Evolutionary conservation across 2,888 invertebrate species (phyloP).

Genomic region (Hoplodrina ambigua): DNA sequence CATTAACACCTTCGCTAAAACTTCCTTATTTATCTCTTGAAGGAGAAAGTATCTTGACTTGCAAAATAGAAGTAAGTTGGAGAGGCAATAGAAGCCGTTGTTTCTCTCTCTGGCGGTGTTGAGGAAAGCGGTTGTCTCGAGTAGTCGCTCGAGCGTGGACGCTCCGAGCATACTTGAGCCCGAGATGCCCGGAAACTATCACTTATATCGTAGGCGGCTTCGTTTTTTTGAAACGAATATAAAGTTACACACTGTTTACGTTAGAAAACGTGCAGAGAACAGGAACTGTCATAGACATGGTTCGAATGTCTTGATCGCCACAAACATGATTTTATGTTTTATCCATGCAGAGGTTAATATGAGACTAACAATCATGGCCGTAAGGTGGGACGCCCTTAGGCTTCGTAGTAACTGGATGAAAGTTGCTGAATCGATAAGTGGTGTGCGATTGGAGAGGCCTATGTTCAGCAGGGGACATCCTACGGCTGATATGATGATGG

Average conservation of each 20-base stretch:
- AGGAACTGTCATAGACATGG: neutral
- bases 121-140: constrained; percentile 46
- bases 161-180: constrained; percentile 42
- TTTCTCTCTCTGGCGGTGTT: constrained; percentile 31
- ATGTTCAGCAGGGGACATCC: too few relatives aligned
- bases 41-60: constrained; percentile 26
- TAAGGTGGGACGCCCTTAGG: too few relatives aligned
- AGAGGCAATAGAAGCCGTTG: constrained; percentile 39
- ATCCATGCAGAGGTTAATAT: too few relatives aligned
- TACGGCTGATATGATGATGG: too few relatives aligned
- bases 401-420: too few relatives aligned
- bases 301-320: neutral
- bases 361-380: too few relatives aligned
- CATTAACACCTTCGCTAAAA: constrained; percentile 18
- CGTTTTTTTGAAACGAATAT: constrained; percentile 30
- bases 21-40: constrained; percentile 15
- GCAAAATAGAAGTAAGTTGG: constrained; percentile 36
- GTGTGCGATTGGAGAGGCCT: too few relatives aligned
- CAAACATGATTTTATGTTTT: too few relatives aligned
- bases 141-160: constrained; percentile 39
- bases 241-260: constrained; percentile 23
- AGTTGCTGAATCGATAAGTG: too few relatives aligned
- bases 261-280: neutral
- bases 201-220: constrained; percentile 39
- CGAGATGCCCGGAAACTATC: constrained; percentile 51